Conservation (phyloP, 2,888 invertebrate species). For the Nephrotoma guestfalica region DNA sequence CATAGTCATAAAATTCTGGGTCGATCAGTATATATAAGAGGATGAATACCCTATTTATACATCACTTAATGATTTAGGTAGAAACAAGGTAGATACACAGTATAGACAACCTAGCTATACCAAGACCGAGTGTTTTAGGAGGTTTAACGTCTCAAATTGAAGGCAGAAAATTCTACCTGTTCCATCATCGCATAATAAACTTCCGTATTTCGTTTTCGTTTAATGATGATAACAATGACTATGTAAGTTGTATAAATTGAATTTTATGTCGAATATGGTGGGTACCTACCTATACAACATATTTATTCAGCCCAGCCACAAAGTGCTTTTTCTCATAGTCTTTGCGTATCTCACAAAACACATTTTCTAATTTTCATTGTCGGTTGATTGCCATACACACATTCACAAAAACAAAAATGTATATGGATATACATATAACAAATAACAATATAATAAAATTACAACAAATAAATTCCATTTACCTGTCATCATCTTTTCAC, state of each 20-base stretch:
- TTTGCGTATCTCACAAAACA: neutral
- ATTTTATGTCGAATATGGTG: neutral
- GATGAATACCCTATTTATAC: neutral
- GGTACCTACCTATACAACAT: too few species aligned
- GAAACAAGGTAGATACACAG: neutral
- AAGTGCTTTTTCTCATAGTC: neutral
- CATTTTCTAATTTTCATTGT: neutral
- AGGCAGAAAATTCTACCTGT: neutral
- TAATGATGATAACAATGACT: neutral
- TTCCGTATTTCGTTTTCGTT: neutral
- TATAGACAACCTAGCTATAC: neutral
- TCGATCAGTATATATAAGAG: neutral
- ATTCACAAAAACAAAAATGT: neutral
- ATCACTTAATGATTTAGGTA: neutral
- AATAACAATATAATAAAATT: neutral
- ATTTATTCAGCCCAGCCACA: too few species aligned
- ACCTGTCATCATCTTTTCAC: neutral
- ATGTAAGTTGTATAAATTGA: neutral
- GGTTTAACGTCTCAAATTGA: neutral
- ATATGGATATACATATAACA: neutral
- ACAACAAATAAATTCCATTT: neutral
- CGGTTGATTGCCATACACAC: neutral
- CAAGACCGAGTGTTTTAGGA: neutral
- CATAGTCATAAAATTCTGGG: neutral
- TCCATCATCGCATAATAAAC: neutral